Evolutionary conservation across 2,888 invertebrate species (phyloP).

Genomic region (Noctua janthe): DNA sequence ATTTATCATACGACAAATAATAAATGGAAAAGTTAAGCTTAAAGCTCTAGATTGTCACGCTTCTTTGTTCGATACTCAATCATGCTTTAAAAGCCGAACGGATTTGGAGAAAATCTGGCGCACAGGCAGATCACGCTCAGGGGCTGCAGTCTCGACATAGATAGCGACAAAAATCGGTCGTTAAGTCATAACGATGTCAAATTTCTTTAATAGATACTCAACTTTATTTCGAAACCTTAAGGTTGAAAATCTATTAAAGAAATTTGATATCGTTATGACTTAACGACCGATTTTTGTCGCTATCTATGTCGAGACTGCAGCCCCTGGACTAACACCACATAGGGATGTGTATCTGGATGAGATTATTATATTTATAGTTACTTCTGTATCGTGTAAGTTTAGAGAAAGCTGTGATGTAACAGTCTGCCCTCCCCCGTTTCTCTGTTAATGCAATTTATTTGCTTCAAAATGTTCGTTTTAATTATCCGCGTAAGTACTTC

Average conservation of each 20-base stretch:
- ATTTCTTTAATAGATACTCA: too few species aligned
- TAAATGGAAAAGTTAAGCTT: neutral
- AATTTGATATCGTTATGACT: too few species aligned
- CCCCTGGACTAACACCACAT: neutral
- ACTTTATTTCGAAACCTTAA: too few species aligned
- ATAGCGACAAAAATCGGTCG: too few species aligned
- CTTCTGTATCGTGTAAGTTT: conserved; percentile 5
- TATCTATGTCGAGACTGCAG: too few species aligned
- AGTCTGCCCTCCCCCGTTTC: conserved; percentile 4
- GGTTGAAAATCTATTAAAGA: too few species aligned
- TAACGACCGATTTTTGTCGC: too few species aligned
- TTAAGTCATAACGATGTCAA: too few species aligned
- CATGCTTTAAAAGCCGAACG: neutral
- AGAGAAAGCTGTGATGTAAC: conserved; percentile 37
- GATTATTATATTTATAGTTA: neutral
- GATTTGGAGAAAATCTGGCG: neutral
- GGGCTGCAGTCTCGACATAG: too few species aligned
- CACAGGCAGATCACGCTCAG: neutral
- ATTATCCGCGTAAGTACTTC: conserved; percentile 31
- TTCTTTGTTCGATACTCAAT: neutral
- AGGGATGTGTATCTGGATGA: neutral
- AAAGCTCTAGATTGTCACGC: neutral
- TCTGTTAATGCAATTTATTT: conserved; percentile 30
- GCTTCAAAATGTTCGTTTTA: conserved; percentile 36
- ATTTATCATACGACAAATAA: neutral